A percentile compares a stretch with the other conserved stretches of the same genome.
Conservation (phyloP, 2,888 invertebrate genomes). For the Antheraea yamamai region DNA sequence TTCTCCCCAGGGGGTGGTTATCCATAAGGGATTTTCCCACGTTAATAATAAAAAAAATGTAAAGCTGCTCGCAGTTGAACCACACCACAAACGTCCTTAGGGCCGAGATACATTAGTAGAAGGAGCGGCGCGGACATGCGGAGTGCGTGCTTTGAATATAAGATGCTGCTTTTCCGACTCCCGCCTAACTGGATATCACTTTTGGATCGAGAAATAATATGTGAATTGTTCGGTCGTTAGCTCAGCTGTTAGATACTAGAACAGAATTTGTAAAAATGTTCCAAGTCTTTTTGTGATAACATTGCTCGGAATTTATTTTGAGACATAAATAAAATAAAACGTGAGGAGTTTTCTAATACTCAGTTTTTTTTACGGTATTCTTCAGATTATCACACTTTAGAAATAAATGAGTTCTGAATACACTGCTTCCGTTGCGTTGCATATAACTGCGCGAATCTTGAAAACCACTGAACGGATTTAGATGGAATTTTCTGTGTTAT, state of each 20-base stretch:
- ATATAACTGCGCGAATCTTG: not conserved
- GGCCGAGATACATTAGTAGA: constrained; percentile 19
- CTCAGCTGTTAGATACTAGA: not conserved
- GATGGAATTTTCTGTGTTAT: not conserved
- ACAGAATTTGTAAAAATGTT: constrained; percentile 3
- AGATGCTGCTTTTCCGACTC: constrained; percentile 4
- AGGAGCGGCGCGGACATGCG: constrained; percentile 10
- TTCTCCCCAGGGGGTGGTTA: too few relatives aligned
- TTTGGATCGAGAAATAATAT: constrained; percentile 14
- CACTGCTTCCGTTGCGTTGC: not conserved
- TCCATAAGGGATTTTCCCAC: too few relatives aligned
- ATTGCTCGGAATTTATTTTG: not conserved
- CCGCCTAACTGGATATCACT: constrained; percentile 2
- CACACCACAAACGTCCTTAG: constrained; percentile 5
- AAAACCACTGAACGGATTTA: not conserved
- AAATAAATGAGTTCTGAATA: not conserved
- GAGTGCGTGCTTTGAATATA: constrained; percentile 18
- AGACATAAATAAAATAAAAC: not conserved
- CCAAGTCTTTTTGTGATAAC: not conserved
- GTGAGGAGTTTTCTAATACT: not conserved
- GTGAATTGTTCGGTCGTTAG: constrained; percentile 17
- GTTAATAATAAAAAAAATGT: not conserved
- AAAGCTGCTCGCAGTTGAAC: constrained; percentile 8
- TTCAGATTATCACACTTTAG: not conserved
- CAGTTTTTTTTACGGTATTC: not conserved